Conservation (phyloP, 2,113 vertebrate species). For the Actenoides lindsayi region DNA sequence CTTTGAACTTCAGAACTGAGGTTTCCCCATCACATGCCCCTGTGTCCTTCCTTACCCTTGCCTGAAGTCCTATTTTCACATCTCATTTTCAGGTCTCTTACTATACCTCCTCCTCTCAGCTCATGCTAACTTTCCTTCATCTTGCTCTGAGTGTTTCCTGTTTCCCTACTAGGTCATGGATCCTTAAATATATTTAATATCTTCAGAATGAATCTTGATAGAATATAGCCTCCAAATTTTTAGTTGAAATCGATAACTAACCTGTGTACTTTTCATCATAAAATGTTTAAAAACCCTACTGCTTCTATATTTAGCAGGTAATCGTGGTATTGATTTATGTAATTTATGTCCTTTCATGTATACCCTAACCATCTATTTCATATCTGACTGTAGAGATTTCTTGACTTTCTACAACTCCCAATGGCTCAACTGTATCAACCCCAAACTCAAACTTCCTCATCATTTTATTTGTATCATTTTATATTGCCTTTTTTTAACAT, state of each 20-base stretch:
- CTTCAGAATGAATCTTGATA: neutral
- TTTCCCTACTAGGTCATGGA: neutral
- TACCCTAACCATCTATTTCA: neutral
- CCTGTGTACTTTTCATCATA: neutral
- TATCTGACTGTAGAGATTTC: neutral
- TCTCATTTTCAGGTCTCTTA: neutral
- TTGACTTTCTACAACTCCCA: neutral
- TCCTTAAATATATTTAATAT: neutral
- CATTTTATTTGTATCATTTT: neutral
- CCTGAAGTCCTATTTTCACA: neutral
- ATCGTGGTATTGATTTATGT: neutral
- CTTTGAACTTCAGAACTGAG: neutral
- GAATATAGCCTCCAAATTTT: neutral
- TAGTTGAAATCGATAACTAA: neutral
- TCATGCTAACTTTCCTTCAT: neutral
- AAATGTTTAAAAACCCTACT: neutral
- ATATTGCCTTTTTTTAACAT: neutral
- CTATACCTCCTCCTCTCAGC: neutral
- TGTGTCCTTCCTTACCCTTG: neutral
- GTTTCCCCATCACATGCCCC: accelerated
- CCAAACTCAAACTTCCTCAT: neutral
- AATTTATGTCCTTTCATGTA: neutral
- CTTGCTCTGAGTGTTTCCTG: neutral
- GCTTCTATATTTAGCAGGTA: neutral
- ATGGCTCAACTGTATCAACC: neutral